Evolutionary conservation across 2,113 vertebrate species (phyloP).

Genomic region (Acinonyx jubatus): DNA sequence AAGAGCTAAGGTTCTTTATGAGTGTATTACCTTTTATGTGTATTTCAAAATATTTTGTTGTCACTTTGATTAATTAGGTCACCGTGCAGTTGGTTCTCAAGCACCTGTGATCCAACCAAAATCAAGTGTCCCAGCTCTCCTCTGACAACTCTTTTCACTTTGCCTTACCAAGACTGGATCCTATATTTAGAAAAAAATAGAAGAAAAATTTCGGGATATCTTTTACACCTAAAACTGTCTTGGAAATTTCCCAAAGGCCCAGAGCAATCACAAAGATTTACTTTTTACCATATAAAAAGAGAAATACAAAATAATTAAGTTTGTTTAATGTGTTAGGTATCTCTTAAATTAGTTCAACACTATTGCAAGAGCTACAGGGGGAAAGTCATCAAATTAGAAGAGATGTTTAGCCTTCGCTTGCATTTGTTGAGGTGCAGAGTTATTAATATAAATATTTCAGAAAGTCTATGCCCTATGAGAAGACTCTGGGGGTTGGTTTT

Average conservation of each 20-base stretch:
- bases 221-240: constrained; percentile 22
- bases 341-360: constrained; percentile 37
- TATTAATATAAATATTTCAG: constrained; percentile 45
- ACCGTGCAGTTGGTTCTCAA: background rate
- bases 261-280: constrained; percentile 19
- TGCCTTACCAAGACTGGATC: background rate
- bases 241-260: constrained; percentile 42
- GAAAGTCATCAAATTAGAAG: constrained; percentile 31
- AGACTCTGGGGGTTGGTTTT: background rate
- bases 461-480: background rate
- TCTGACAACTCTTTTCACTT: background rate
- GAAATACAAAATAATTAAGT: constrained; percentile 33
- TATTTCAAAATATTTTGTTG: constrained; percentile 40
- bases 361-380: background rate
- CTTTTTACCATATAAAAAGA: constrained; percentile 20
- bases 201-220: background rate
- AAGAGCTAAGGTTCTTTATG: background rate
- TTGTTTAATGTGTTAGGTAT: background rate
- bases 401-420: background rate
- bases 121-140: background rate
- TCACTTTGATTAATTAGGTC: background rate
- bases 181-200: constrained; percentile 17
- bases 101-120: background rate
- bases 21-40: background rate
- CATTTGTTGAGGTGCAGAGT: background rate